phyloP scores from a whole-genome alignment of 2,113 vertebrate genomes.

The Hyaena hyaena region DNA sequence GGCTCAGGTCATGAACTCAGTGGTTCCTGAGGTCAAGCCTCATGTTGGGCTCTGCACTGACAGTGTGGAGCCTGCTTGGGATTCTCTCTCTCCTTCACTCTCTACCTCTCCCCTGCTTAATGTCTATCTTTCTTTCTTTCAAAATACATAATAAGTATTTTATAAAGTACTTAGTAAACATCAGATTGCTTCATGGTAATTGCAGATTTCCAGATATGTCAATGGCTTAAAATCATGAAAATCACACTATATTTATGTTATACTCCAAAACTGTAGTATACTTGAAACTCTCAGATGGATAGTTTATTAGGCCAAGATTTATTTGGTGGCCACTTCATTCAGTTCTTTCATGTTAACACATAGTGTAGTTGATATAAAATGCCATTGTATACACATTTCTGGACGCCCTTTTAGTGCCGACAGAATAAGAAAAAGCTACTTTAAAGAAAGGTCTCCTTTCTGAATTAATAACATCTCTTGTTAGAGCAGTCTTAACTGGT shows the following conservation, averaged over 20 bases:
- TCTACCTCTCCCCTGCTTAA: too few relatives aligned
- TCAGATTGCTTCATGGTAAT: background rate
- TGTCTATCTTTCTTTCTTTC: too few relatives aligned
- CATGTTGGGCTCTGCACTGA: too few relatives aligned
- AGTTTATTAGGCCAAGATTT: background rate
- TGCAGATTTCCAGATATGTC: background rate
- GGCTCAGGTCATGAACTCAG: too few relatives aligned
- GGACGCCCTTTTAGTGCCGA: conserved; percentile 39
- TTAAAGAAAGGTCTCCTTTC: conserved; percentile 67
- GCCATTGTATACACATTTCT: conserved; percentile 57
- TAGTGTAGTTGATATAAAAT: background rate
- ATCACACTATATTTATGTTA: background rate
- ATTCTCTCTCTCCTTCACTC: too few relatives aligned
- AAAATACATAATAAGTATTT: too few relatives aligned
- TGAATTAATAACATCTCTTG: conserved; percentile 76
- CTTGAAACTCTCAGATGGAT: background rate
- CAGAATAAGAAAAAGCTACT: conserved; percentile 31
- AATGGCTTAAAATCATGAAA: background rate
- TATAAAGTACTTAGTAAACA: background rate
- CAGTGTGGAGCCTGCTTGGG: too few relatives aligned
- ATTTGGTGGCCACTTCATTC: background rate
- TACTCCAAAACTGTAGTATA: background rate
- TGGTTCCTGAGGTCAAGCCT: too few relatives aligned
- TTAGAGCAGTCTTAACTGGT: conserved; percentile 59
- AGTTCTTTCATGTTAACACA: background rate